Evolutionary conservation across 2,888 invertebrate genomes (phyloP).

Genomic region (Cosmopolites sordidus): DNA sequence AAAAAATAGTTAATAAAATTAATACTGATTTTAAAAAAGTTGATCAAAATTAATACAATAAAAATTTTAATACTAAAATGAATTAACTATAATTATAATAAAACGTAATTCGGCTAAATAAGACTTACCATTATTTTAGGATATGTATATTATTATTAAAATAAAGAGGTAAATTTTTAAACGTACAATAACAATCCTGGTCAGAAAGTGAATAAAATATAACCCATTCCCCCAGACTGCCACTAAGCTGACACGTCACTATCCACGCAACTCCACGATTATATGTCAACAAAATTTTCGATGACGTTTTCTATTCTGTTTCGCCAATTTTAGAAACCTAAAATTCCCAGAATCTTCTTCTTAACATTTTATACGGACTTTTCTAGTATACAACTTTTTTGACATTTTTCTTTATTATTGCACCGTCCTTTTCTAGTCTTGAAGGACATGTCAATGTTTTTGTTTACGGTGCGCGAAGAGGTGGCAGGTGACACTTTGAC

Average conservation of each 20-base stretch:
- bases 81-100: too few species aligned
- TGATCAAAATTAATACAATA: too few species aligned
- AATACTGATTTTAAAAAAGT: too few species aligned
- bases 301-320: conserved; percentile 4
- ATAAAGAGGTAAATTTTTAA: too few species aligned
- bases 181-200: neutral
- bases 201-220: neutral
- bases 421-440: neutral
- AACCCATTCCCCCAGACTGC: neutral
- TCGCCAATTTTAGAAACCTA: neutral
- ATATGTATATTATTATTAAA: too few species aligned
- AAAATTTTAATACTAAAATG: too few species aligned
- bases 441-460: conserved; percentile 30
- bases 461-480: conserved; percentile 33
- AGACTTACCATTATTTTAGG: too few species aligned
- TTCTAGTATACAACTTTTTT: neutral
- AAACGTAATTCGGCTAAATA: too few species aligned
- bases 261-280: conserved; percentile 21
- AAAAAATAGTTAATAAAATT: too few species aligned
- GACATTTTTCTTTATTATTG: neutral
- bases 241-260: conserved; percentile 19
- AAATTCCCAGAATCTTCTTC: neutral
- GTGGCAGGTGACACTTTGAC: conserved; percentile 44
- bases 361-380: neutral
- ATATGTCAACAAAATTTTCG: conserved; percentile 14